These are phyloP conservation scores for Chiloscyllium plagiosum DNA, from an alignment of 2,113 vertebrate species.

Conservation along the genomic window DNA sequence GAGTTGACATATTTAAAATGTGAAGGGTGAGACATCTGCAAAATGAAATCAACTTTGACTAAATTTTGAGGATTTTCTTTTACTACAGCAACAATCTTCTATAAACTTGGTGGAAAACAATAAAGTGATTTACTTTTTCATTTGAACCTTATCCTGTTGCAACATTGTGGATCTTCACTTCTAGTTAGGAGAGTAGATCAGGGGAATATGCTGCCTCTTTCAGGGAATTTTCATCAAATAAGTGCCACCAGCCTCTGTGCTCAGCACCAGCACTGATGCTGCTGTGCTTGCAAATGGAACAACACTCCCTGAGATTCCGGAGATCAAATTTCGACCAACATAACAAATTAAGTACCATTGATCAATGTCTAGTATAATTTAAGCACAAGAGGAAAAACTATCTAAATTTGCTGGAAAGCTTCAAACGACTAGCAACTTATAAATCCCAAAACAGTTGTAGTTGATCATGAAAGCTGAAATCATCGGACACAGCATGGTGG, in stretches of 20 bases:
- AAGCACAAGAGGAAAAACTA: not conserved
- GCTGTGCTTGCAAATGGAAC: too few species aligned
- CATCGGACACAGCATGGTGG: too few species aligned
- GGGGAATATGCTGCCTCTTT: too few species aligned
- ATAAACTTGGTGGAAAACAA: not conserved
- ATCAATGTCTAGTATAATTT: not conserved
- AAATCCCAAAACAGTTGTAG: not conserved
- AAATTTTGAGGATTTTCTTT: not conserved
- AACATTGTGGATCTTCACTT: too few species aligned
- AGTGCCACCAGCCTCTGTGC: too few species aligned
- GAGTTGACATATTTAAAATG: not conserved
- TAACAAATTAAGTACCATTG: not conserved
- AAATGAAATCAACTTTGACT: too few species aligned
- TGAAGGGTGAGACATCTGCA: not conserved
- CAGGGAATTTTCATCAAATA: too few species aligned
- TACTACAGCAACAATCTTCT: not conserved
- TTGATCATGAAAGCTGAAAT: not conserved
- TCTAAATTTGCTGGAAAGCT: not conserved
- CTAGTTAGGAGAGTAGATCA: not conserved
- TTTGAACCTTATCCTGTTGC: too few species aligned
- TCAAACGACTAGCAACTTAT: not conserved
- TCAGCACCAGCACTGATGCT: too few species aligned
- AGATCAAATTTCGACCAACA: not conserved
- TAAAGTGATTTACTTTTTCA: not conserved
- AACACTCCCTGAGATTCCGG: too few species aligned